phyloP scores from a whole-genome alignment of 2,113 vertebrate species.

The Alaudala cheleensis region DNA sequence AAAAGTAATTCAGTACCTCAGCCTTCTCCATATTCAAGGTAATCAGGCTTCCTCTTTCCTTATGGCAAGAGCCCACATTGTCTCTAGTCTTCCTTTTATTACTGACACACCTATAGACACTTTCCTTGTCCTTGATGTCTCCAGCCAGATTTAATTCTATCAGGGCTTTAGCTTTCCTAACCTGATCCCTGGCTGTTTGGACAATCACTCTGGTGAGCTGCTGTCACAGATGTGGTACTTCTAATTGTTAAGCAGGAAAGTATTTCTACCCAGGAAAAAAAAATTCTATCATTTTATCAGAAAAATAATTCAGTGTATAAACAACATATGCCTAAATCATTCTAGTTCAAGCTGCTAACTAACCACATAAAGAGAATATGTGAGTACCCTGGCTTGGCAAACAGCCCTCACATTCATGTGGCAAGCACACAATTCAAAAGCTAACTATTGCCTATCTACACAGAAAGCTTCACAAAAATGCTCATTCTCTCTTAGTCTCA shows the following conservation, averaged over 20 bases:
- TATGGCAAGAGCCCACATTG: not conserved
- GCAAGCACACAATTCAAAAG: not conserved
- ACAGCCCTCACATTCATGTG: not conserved
- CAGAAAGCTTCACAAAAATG: not conserved
- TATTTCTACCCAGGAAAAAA: not conserved
- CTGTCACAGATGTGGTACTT: not conserved
- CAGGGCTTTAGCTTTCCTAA: not conserved
- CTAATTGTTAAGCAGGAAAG: not conserved
- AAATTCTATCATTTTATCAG: not conserved
- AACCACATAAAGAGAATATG: not conserved
- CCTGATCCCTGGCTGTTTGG: not conserved
- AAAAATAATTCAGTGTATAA: not conserved
- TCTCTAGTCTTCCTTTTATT: not conserved
- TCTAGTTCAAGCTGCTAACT: not conserved
- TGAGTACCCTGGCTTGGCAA: not conserved
- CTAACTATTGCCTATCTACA: not conserved
- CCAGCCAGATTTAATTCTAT: not conserved
- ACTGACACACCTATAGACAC: not conserved
- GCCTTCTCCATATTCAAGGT: not conserved
- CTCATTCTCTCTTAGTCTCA: not conserved
- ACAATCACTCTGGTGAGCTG: not conserved
- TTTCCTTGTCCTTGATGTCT: not conserved
- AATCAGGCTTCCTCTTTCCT: not conserved
- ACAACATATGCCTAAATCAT: not conserved
- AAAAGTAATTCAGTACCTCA: not conserved